Evolutionary conservation across 2,888 invertebrate genomes (phyloP).

Genomic region (Watsonalla binaria): DNA sequence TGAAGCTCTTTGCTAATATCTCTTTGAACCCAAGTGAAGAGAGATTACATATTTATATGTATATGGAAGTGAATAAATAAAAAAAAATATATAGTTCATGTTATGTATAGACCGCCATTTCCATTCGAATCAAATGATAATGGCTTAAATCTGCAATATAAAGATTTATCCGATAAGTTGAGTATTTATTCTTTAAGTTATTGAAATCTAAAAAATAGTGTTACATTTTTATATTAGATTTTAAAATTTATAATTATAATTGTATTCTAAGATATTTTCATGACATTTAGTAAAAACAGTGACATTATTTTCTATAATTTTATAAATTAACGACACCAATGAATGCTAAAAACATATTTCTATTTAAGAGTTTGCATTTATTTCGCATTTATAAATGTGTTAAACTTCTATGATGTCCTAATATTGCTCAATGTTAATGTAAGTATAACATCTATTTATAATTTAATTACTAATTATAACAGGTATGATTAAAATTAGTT

Average conservation of each 20-base stretch:
- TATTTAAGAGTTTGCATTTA: constrained; percentile 46
- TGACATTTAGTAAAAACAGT: neutral
- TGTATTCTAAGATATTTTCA: neutral
- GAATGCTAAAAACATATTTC: constrained; percentile 48
- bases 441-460: constrained; percentile 26
- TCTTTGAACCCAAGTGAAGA: no score
- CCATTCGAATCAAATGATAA: no score
- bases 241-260: neutral
- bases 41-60: no score
- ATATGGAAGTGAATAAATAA: no score
- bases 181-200: no score
- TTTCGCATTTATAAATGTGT: constrained; percentile 33
- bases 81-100: no score
- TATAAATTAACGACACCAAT: constrained; percentile 45
- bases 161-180: no score
- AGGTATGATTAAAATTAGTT: constrained; percentile 36
- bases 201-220: no score
- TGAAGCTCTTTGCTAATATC: no score
- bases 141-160: no score
- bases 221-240: no score
- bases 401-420: constrained; percentile 20
- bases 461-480: constrained; percentile 31
- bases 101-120: no score
- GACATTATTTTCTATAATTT: constrained; percentile 14
- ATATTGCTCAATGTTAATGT: constrained; percentile 56